A percentile compares a stretch with the other conserved stretches of the same genome.
phyloP scores from a whole-genome alignment of 1,140 invertebrate species.

The Pogonognathellus flavescens region DNA sequence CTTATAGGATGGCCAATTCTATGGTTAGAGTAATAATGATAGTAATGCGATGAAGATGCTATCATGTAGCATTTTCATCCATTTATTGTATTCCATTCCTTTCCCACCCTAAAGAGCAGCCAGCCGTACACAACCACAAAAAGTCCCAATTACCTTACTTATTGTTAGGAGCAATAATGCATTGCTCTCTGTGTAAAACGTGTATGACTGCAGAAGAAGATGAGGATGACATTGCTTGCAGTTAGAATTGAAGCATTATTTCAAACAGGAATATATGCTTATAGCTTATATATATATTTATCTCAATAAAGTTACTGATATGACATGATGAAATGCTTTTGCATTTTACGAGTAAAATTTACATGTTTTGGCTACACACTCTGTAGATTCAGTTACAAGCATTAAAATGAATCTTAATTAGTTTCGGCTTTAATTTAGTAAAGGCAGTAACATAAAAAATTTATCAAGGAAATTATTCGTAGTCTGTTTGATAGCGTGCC shows the following conservation, averaged over 20 bases:
- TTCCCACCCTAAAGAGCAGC: slow-evolving; percentile 47
- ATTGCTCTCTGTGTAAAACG: not conserved
- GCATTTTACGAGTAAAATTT: not conserved
- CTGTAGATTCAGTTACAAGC: not conserved
- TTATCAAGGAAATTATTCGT: not conserved
- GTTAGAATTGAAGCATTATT: no score
- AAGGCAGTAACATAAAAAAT: not conserved
- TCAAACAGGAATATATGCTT: no score
- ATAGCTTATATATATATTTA: no score
- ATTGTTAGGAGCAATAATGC: not conserved
- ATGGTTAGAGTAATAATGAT: slow-evolving; percentile 33
- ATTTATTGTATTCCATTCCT: slow-evolving; percentile 35
- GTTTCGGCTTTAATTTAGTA: not conserved
- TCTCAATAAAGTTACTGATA: no score
- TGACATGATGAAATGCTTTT: not conserved
- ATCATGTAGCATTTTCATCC: slow-evolving; percentile 22
- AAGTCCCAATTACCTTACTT: slow-evolving; percentile 47
- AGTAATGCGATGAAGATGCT: slow-evolving; percentile 33
- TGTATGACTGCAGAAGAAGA: no score
- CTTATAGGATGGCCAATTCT: slow-evolving; percentile 14
- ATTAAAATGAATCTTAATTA: slow-evolving; percentile 4
- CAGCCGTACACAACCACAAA: slow-evolving; percentile 39
- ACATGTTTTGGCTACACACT: not conserved
- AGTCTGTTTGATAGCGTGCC: not conserved
- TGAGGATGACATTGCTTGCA: slow-evolving; percentile 5